Conservation (phyloP, 2,113 vertebrate genomes). For the Anguilla rostrata region DNA sequence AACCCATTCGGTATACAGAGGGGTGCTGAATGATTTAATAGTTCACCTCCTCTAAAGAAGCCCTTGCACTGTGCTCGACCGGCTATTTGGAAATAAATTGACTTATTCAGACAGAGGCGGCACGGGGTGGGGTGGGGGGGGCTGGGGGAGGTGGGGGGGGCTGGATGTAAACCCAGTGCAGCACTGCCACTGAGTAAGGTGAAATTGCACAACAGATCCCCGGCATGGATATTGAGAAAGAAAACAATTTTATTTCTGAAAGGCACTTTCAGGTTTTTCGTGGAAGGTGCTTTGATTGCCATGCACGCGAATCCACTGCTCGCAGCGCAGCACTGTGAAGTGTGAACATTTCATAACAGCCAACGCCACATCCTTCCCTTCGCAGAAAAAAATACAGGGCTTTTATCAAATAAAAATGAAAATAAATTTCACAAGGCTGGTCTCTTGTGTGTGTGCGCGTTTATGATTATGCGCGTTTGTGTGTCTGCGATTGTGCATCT, state of each 20-base stretch:
- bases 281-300: slow-evolving; percentile 69
- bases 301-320: slow-evolving; percentile 71
- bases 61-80: slow-evolving; percentile 72
- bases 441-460: no score
- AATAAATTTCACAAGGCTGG: slow-evolving; percentile 19
- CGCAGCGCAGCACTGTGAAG: slow-evolving; percentile 53
- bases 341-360: slow-evolving; percentile 61
- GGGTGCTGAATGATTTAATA: slow-evolving; percentile 74
- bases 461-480: slow-evolving; percentile 45
- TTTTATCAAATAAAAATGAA: slow-evolving; percentile 63
- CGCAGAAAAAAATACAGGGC: slow-evolving; percentile 66
- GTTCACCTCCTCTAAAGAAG: slow-evolving; percentile 62
- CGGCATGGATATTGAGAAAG: slow-evolving; percentile 75
- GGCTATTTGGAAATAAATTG: slow-evolving; percentile 79
- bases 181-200: slow-evolving; percentile 68
- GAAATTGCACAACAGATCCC: slow-evolving; percentile 78
- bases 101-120: slow-evolving; percentile 73
- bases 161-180: slow-evolving; percentile 62
- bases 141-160: background rate
- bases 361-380: slow-evolving; percentile 69
- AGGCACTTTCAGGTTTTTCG: slow-evolving; percentile 70
- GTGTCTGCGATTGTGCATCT: slow-evolving; percentile 45
- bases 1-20: slow-evolving; percentile 69
- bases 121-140: slow-evolving; percentile 21
- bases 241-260: slow-evolving; percentile 76